Evolutionary conservation across 2,888 invertebrate species (phyloP).

Genomic region (Lycocerus yunnanus): DNA sequence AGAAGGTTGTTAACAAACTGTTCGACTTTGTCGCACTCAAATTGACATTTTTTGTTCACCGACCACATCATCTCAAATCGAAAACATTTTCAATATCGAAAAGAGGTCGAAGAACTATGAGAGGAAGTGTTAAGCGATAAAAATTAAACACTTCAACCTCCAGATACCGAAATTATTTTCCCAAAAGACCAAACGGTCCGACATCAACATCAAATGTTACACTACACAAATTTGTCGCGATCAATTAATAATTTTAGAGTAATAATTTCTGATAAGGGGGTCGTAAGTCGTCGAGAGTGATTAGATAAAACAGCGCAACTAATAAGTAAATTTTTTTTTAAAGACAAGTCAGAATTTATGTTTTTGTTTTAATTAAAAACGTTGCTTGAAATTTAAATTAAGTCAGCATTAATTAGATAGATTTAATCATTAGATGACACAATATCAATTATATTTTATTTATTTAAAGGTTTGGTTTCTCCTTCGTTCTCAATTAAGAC

Average conservation of each 20-base stretch:
- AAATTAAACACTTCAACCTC: neutral
- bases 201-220: neutral
- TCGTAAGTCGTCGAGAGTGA: constrained; percentile 16
- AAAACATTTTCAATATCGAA: neutral
- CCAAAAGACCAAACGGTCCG: neutral
- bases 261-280: constrained; percentile 19
- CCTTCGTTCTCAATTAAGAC: neutral
- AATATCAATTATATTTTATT: constrained; percentile 2
- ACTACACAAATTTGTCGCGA: constrained; percentile 32
- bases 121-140: neutral
- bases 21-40: constrained; percentile 34
- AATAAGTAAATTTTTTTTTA: neutral
- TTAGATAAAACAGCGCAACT: neutral
- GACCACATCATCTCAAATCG: neutral
- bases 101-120: neutral
- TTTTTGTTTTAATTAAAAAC: constrained; percentile 2
- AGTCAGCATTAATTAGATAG: neutral
- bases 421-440: constrained; percentile 3
- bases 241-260: constrained; percentile 34
- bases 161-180: neutral
- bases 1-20: constrained; percentile 35
- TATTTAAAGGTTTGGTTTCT: neutral
- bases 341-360: neutral
- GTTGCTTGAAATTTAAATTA: neutral
- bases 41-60: constrained; percentile 29